Conservation (phyloP, 2,888 invertebrate species). For the Drosophila mercatorum region DNA sequence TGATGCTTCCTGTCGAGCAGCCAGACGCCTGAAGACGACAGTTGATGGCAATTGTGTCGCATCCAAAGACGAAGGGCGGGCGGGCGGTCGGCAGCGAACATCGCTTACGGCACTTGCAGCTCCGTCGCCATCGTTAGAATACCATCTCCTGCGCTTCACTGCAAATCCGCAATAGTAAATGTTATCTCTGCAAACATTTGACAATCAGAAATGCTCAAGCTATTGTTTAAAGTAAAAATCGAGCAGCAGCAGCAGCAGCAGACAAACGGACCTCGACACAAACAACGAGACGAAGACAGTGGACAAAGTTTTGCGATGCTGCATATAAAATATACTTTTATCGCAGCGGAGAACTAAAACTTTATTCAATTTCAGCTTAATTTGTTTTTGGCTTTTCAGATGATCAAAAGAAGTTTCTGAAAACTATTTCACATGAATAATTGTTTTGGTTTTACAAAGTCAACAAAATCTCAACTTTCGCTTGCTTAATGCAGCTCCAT, state of each 20-base stretch:
- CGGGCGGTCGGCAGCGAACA: conserved; percentile 4
- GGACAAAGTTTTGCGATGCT: conserved; percentile 3
- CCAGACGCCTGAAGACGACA: conserved; percentile 53
- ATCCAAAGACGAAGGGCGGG: conserved; percentile 3
- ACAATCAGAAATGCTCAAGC: conserved; percentile 79
- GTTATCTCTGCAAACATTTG: conserved; percentile 79
- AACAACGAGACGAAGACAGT: conserved; percentile 27
- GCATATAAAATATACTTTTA: neutral
- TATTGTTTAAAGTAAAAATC: conserved; percentile 79
- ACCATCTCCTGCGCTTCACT: conserved; percentile 62
- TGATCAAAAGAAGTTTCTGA: neutral
- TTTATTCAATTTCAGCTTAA: conserved; percentile 3
- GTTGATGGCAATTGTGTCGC: conserved; percentile 59
- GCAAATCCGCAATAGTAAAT: conserved; percentile 74
- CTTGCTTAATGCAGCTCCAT: neutral
- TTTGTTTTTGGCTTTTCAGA: neutral
- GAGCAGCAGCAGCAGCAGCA: conserved; percentile 61
- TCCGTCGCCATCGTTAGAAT: conserved; percentile 52
- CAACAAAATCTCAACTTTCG: neutral
- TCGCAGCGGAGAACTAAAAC: neutral
- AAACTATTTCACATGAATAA: neutral
- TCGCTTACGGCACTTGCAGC: conserved; percentile 60
- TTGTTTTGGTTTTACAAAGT: neutral
- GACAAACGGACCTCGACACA: conserved; percentile 42
- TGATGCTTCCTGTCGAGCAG: conserved; percentile 65